phyloP scores from a whole-genome alignment of 1,140 invertebrate genomes.

The Drosophila baimaii region DNA sequence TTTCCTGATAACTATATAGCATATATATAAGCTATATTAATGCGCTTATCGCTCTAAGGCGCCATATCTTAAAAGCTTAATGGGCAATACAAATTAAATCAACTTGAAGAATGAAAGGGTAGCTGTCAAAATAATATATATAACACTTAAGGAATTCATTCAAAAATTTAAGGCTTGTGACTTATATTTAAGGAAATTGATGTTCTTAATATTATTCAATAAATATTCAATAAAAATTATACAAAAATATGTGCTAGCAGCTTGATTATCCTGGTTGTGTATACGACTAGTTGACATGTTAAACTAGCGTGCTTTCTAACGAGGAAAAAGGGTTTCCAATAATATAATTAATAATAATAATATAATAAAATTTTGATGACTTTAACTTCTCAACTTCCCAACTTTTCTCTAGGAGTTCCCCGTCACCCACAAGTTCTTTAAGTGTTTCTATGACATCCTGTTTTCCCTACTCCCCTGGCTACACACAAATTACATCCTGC shows the following conservation, averaged over 20 bases:
- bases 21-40: background rate
- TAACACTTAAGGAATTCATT: background rate
- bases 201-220: too few relatives aligned
- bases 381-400: too few relatives aligned
- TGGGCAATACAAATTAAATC: background rate
- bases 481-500: background rate
- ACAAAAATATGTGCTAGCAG: too few relatives aligned
- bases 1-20: background rate
- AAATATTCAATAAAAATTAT: too few relatives aligned
- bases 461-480: background rate
- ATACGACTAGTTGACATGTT: background rate
- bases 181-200: too few relatives aligned
- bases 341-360: too few relatives aligned
- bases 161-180: background rate
- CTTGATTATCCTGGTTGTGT: too few relatives aligned
- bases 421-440: too few relatives aligned
- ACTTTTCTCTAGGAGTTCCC: background rate
- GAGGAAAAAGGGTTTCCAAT: accelerated
- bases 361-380: too few relatives aligned
- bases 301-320: too few relatives aligned
- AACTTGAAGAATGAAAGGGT: background rate
- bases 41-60: background rate
- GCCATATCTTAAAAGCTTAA: slow-evolving; percentile 13
- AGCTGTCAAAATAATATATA: background rate
- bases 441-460: background rate